These are phyloP conservation scores for Diabrotica undecimpunctata DNA, from an alignment of 1,140 invertebrate genomes.

Conservation along the genomic window DNA sequence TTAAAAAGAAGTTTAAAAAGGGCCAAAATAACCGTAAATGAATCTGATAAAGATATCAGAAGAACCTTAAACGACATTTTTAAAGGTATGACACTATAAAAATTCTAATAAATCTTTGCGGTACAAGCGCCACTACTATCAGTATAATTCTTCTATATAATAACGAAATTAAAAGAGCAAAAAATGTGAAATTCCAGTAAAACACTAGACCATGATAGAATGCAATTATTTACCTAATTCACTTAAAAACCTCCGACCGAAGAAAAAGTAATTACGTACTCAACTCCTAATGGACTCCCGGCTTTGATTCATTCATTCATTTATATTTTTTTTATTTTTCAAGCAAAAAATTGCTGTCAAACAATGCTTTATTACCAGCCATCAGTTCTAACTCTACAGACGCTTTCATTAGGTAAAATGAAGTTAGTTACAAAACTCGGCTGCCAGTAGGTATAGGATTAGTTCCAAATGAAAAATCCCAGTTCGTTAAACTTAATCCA, in stretches of 20 bases:
- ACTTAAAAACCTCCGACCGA: slow-evolving; percentile 11
- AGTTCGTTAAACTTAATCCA: neutral
- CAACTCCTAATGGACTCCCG: neutral
- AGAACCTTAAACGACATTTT: too few species aligned
- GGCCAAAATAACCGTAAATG: too few species aligned
- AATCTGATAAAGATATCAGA: too few species aligned
- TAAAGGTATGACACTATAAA: too few species aligned
- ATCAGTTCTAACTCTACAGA: neutral
- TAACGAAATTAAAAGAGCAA: neutral
- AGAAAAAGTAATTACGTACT: slow-evolving; percentile 15
- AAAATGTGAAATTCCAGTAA: slow-evolving; percentile 4
- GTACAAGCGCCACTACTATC: too few species aligned
- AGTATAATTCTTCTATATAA: too few species aligned
- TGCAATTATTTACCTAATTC: slow-evolving; percentile 16
- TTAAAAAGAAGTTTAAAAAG: too few species aligned
- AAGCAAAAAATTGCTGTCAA: slow-evolving; percentile 8
- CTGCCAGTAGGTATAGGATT: neutral
- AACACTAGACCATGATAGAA: slow-evolving; percentile 15
- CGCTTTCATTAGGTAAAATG: slow-evolving; percentile 14
- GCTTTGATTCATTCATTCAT: slow-evolving; percentile 1
- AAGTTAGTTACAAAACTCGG: slow-evolving; percentile 6
- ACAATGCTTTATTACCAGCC: slow-evolving; percentile 11
- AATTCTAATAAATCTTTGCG: too few species aligned
- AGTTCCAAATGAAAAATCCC: slow-evolving; percentile 11
- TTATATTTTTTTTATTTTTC: slow-evolving; percentile 8